A percentile compares a stretch with the other conserved stretches of the same genome.
phyloP scores from a whole-genome alignment of 2,888 invertebrate species.

The Gymnoscelis rufifasciata region DNA sequence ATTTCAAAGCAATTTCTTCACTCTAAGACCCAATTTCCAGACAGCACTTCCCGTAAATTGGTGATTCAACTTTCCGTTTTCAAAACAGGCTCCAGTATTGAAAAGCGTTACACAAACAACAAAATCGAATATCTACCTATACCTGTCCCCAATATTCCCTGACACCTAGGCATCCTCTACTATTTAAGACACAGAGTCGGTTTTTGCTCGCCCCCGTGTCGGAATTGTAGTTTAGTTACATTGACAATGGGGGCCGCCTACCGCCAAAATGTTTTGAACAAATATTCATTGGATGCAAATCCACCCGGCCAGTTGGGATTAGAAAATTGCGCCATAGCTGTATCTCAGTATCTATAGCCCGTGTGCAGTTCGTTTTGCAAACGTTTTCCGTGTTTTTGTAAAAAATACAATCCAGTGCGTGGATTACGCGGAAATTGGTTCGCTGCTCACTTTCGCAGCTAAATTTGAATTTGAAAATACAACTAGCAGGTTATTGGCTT shows the following conservation, averaged over 20 bases:
- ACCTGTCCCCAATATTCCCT: conserved; percentile 22
- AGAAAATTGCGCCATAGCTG: conserved; percentile 46
- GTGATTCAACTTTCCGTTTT: conserved; percentile 27
- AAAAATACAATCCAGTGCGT: conserved; percentile 23
- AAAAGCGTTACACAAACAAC: conserved; percentile 40
- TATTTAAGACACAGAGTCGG: conserved; percentile 26
- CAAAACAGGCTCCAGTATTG: conserved; percentile 35
- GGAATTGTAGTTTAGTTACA: conserved; percentile 36
- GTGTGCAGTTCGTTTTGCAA: conserved; percentile 28
- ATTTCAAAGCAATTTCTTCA: background rate
- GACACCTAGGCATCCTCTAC: conserved; percentile 23
- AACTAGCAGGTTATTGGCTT: no score
- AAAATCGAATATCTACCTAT: conserved; percentile 42
- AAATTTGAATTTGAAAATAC: conserved; percentile 10
- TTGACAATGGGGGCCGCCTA: conserved; percentile 50
- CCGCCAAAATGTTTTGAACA: conserved; percentile 66
- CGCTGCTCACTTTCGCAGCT: conserved; percentile 12
- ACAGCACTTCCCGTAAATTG: conserved; percentile 8
- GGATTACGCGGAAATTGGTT: conserved; percentile 24
- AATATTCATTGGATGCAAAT: conserved; percentile 73
- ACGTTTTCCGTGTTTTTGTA: conserved; percentile 24
- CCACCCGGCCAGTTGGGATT: conserved; percentile 55
- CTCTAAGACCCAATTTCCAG: background rate
- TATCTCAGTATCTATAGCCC: conserved; percentile 31
- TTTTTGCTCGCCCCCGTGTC: conserved; percentile 23